Percentiles rank a stretch among this genome's conserved stretches.
Evolutionary conservation across 2,888 invertebrate species (phyloP).

Genomic region (Eremobia ochroleuca): DNA sequence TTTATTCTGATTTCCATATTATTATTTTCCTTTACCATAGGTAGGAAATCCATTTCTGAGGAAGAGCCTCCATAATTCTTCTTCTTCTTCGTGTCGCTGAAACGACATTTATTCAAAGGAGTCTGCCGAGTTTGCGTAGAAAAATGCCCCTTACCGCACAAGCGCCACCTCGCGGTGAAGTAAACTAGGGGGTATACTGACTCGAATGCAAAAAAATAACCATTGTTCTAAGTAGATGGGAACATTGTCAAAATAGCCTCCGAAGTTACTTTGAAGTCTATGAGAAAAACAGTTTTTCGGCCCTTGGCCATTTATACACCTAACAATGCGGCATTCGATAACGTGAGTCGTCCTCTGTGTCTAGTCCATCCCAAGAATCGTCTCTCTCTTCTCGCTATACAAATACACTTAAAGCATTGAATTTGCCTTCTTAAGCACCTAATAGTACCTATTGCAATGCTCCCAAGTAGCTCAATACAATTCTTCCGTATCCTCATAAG

Average conservation of each 20-base stretch:
- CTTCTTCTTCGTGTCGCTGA: neutral
- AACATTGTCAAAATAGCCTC: too few species aligned
- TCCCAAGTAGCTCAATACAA: conserved; percentile 1
- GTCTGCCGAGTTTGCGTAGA: too few species aligned
- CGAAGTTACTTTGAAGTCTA: too few species aligned
- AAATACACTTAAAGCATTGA: neutral
- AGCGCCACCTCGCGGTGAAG: too few species aligned
- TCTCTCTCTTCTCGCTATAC: neutral
- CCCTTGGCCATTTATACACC: too few species aligned
- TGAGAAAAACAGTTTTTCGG: too few species aligned
- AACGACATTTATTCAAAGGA: neutral
- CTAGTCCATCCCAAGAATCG: neutral
- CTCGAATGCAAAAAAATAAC: too few species aligned
- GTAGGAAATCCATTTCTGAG: neutral
- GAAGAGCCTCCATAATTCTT: neutral
- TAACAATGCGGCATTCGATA: too few species aligned
- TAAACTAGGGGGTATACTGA: too few species aligned
- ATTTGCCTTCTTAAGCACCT: neutral
- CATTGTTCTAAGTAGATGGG: too few species aligned
- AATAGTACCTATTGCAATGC: neutral
- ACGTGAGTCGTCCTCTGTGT: too few species aligned
- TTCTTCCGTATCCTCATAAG: conserved; percentile 37
- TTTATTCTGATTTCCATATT: neutral
- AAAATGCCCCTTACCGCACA: too few species aligned
- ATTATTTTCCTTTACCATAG: neutral